Evolutionary conservation across 2,113 vertebrate genomes (phyloP).

Genomic region (Oncorhynchus clarkii): DNA sequence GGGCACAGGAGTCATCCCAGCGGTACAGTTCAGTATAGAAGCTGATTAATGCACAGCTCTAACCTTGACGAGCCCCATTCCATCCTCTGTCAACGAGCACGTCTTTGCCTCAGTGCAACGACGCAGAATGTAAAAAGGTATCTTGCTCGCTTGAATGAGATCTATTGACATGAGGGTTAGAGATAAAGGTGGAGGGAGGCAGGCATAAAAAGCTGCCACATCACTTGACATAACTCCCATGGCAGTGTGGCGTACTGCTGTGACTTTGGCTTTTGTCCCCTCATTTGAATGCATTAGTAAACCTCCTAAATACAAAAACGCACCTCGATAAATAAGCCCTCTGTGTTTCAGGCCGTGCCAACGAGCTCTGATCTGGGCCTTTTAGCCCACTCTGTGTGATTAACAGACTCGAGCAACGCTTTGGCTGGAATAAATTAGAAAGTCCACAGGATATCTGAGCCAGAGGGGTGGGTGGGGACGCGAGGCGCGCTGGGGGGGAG

Average conservation of each 20-base stretch:
- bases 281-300: slow-evolving; percentile 68
- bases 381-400: slow-evolving; percentile 63
- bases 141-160: slow-evolving; percentile 55
- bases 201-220: slow-evolving; percentile 57
- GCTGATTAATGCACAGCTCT: slow-evolving; percentile 65
- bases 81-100: slow-evolving; percentile 51
- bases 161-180: slow-evolving; percentile 64
- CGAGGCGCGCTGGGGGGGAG: not conserved
- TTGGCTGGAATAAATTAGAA: slow-evolving; percentile 67
- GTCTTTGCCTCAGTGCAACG: slow-evolving; percentile 52
- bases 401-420: slow-evolving; percentile 52
- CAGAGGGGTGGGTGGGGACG: slow-evolving; percentile 17
- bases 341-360: slow-evolving; percentile 44
- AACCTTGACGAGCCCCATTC: slow-evolving; percentile 67
- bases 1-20: slow-evolving; percentile 55
- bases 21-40: slow-evolving; percentile 49
- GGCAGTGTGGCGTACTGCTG: slow-evolving; percentile 35
- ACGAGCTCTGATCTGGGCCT: slow-evolving; percentile 47
- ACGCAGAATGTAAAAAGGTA: slow-evolving; percentile 48
- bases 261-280: slow-evolving; percentile 64
- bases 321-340: slow-evolving; percentile 61
- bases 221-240: slow-evolving; percentile 58
- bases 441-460: slow-evolving; percentile 46
- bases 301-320: slow-evolving; percentile 61
- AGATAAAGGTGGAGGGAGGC: slow-evolving; percentile 54